These are phyloP conservation scores for Megalops atlanticus DNA, from an alignment of 2,113 vertebrate species.

Conservation along the genomic window DNA sequence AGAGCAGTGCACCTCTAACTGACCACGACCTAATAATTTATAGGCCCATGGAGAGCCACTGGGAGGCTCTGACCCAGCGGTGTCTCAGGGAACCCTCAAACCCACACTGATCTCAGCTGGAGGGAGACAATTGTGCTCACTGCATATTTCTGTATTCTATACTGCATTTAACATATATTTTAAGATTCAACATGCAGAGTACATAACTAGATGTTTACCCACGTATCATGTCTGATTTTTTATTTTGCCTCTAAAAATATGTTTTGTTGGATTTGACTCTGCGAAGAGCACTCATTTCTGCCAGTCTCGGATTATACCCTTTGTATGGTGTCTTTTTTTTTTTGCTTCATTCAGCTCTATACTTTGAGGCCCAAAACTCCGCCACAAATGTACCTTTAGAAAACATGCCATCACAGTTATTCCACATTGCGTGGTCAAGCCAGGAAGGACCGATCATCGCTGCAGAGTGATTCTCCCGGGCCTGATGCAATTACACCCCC, in stretches of 20 bases:
- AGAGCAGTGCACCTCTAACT: no score
- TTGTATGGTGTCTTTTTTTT: neutral
- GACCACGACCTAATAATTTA: no score
- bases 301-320: constrained; percentile 1
- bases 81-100: no score
- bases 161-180: no score
- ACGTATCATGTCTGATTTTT: neutral
- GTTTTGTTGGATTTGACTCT: neutral
- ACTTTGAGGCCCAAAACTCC: constrained; percentile 1
- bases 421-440: neutral
- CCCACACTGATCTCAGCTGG: no score
- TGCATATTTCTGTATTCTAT: no score
- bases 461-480: no score
- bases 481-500: no score
- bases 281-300: neutral
- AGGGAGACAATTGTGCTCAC: no score
- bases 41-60: no score
- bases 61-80: no score
- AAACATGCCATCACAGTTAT: neutral
- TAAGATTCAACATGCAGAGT: neutral
- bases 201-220: neutral
- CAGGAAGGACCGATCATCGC: neutral
- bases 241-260: neutral
- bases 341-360: neutral
- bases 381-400: neutral